Percentiles rank a stretch among this genome's conserved stretches.
phyloP scores from a whole-genome alignment of 2,888 invertebrate genomes.

The Andrena trimmerana region DNA sequence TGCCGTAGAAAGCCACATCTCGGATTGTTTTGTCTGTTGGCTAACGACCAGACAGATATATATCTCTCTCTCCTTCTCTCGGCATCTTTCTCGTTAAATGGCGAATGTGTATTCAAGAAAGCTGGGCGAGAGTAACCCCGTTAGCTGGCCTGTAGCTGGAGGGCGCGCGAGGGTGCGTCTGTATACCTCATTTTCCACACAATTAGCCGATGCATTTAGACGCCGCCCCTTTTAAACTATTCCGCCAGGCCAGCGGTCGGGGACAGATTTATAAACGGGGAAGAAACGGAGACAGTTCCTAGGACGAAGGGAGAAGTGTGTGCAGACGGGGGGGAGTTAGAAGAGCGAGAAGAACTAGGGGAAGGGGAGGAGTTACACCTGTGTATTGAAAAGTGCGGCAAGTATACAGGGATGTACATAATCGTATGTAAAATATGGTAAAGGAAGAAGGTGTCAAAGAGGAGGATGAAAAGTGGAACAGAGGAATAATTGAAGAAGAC shows the following conservation, averaged over 20 bases:
- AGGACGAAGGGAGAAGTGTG: background rate
- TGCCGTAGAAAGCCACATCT: constrained; percentile 21
- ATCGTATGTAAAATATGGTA: background rate
- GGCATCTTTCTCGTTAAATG: constrained; percentile 15
- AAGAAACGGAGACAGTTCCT: constrained; percentile 3
- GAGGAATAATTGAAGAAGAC: constrained; percentile 3
- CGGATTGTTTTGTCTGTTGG: constrained; percentile 50
- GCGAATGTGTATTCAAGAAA: constrained; percentile 38
- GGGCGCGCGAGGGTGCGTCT: constrained; percentile 19
- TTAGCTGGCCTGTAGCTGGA: constrained; percentile 46
- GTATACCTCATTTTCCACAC: constrained; percentile 58
- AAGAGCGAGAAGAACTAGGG: background rate
- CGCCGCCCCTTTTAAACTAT: constrained; percentile 40
- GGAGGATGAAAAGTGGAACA: constrained; percentile 12
- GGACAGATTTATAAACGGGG: constrained; percentile 3
- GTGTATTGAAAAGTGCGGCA: background rate
- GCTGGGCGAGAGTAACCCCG: constrained; percentile 42
- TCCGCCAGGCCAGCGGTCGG: constrained; percentile 6
- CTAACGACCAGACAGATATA: constrained; percentile 46
- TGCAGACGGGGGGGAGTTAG: background rate
- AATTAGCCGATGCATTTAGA: constrained; percentile 70
- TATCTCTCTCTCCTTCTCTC: background rate
- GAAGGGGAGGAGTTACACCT: background rate
- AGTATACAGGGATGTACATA: background rate
- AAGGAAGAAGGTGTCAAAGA: background rate